Evolutionary conservation across 2,113 vertebrate species (phyloP).

Genomic region (Taxidea taxus): DNA sequence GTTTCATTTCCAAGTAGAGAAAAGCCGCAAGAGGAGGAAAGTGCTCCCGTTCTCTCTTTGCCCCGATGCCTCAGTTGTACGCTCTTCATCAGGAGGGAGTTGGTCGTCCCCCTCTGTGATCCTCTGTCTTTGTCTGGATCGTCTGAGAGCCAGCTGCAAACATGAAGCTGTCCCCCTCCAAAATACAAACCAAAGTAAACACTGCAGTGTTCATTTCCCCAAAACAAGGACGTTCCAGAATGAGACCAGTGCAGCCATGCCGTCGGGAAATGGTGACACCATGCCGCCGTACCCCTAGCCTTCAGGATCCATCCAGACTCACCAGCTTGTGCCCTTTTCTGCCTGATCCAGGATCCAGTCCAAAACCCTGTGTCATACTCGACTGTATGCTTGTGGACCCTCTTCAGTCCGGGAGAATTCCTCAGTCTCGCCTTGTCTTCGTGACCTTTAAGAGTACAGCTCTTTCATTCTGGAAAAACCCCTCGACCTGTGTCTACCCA

Average conservation of each 20-base stretch:
- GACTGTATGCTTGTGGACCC: fast-evolving
- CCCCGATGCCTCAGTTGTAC: not conserved
- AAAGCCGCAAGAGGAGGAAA: not conserved
- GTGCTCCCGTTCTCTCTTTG: not conserved
- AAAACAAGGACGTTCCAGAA: not conserved
- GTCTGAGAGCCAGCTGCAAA: not conserved
- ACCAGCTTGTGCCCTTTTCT: not conserved
- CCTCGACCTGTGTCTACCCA: not conserved
- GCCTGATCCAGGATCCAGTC: too few species aligned
- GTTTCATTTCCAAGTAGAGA: not conserved
- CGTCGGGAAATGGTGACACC: too few species aligned
- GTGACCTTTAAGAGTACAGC: not conserved
- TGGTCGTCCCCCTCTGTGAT: not conserved
- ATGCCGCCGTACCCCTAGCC: fast-evolving
- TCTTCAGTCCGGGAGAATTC: not conserved
- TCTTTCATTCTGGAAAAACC: not conserved
- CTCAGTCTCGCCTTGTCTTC: not conserved
- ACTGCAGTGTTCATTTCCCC: not conserved
- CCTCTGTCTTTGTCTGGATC: not conserved
- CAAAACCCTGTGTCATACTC: fast-evolving
- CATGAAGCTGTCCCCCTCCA: not conserved
- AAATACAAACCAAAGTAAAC: not conserved
- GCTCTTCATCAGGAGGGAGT: not conserved
- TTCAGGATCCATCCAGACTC: not conserved
- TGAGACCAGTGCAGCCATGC: fast-evolving